Conservation (phyloP, 2,888 invertebrate genomes). For the Drosophila neotestacea region DNA sequence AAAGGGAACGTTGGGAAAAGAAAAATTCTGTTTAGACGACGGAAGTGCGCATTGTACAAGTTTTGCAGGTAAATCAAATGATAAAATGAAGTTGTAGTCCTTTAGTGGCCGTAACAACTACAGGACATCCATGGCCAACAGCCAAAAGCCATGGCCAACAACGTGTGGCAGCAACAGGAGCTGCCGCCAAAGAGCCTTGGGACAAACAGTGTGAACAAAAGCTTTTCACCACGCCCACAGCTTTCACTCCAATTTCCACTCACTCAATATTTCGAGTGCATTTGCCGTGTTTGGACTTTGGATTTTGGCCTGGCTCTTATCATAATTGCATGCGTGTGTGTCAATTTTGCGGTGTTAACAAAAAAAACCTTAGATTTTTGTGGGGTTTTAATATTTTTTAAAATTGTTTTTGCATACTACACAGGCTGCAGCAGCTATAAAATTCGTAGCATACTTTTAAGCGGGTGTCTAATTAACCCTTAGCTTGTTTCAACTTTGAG, state of each 20-base stretch:
- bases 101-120: conserved; percentile 29
- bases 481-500: not conserved
- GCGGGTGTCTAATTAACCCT: conserved; percentile 35
- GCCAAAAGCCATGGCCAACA: conserved; percentile 30
- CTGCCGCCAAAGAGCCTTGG: conserved; percentile 49
- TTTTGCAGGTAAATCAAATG: conserved; percentile 77
- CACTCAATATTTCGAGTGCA: conserved; percentile 24
- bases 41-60: conserved; percentile 77
- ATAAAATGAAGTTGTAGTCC: conserved; percentile 73
- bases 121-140: conserved; percentile 26
- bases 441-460: conserved; percentile 46
- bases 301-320: conserved; percentile 31
- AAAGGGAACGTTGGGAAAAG: conserved; percentile 41
- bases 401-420: conserved; percentile 38
- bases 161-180: conserved; percentile 26
- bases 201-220: conserved; percentile 53
- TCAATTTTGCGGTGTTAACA: not conserved
- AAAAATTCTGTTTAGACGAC: conserved; percentile 61
- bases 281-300: conserved; percentile 14
- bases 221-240: conserved; percentile 60
- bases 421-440: conserved; percentile 16
- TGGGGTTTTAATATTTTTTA: conserved; percentile 1
- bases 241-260: conserved; percentile 24
- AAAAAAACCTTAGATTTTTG: conserved; percentile 1
- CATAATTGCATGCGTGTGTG: conserved; percentile 34